Evolutionary conservation across 2,797 vertebrate genomes (phyloP).

Genomic region (Lutjanus campechanus): DNA sequence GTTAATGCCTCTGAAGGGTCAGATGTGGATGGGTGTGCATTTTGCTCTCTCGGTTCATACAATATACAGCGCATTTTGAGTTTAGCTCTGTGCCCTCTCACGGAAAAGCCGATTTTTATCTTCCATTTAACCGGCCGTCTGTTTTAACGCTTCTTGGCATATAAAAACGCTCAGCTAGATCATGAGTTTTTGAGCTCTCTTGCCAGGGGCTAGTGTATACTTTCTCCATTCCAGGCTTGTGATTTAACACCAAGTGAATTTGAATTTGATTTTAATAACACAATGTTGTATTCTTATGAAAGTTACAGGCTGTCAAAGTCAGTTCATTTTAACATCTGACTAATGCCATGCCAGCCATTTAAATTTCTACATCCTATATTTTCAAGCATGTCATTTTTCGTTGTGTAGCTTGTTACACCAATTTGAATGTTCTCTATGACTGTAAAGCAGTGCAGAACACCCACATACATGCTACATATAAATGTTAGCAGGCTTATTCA

Average conservation of each 20-base stretch:
- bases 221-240: neutral
- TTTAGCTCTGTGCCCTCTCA: slow-evolving; percentile 39
- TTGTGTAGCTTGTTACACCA: neutral
- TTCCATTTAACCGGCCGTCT: slow-evolving; percentile 41
- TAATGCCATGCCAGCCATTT: neutral
- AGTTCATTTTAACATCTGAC: slow-evolving; percentile 6
- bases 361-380: neutral
- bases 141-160: slow-evolving; percentile 25
- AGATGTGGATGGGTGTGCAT: slow-evolving; percentile 41
- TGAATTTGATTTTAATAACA: slow-evolving; percentile 34
- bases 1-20: slow-evolving; percentile 58
- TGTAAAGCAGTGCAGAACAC: slow-evolving; percentile 3
- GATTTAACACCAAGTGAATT: slow-evolving; percentile 22
- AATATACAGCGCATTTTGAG: slow-evolving; percentile 60
- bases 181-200: slow-evolving; percentile 27
- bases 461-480: slow-evolving; percentile 8
- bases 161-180: slow-evolving; percentile 22
- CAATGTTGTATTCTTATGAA: neutral
- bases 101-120: slow-evolving; percentile 40
- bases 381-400: neutral
- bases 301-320: neutral
- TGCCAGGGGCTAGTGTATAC: neutral
- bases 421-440: neutral
- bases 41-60: slow-evolving; percentile 54
- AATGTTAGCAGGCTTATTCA: slow-evolving; percentile 35